Base-by-base conservation (phyloP, 1,140 invertebrate genomes). In the Drosophila repletoides region DNA sequence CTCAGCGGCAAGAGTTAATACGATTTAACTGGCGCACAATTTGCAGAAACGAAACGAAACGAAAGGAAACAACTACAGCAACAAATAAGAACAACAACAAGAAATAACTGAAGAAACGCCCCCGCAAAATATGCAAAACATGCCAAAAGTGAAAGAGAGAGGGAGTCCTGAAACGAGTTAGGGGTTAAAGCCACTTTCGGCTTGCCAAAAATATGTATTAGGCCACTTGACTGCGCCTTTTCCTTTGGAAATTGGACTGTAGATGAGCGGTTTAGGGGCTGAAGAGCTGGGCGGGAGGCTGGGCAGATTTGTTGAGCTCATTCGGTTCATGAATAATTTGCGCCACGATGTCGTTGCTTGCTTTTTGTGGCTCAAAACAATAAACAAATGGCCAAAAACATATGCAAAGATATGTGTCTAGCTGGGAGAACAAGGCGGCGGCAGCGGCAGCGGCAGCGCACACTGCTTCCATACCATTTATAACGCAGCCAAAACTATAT, bases 241-340 rank as follows among this genome's bases (percentile, higher is more conserved):
- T 48, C 19, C 49, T 40, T 12, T 24, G 9, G 3, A 21, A 21
- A 24, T 26, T 22, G 7, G 53, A 12, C 21, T 43, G 17, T 19
- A 12, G 5, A 12, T 9, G 14, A 24, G 19, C 5, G 12, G 19
- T 14, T 36, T 15, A 2, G 3, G 2, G 0, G 21, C 0, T 12
- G 49, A 17, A 6, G 34, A 2, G 9, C n/a, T n/a, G n/a, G n/a
- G n/a, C n/a, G 53, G 34, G 61, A 65, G 58, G 29, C 66, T 43
- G 28, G n/a, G 21, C 59, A 77, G 73, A 84, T 84, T 83, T 84
- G 77, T 83, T 79, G 79, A 79, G 79, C 79, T 84, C 79, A 83
- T 83, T 79, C 80, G 74, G 65, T 83, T 84, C 79, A 83, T 83
- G 79, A 83, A 83, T 83, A 83, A 83, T 84, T 83, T 83, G 69